Conservation (phyloP, 2,888 invertebrate genomes). For the Anaspis maculata region DNA sequence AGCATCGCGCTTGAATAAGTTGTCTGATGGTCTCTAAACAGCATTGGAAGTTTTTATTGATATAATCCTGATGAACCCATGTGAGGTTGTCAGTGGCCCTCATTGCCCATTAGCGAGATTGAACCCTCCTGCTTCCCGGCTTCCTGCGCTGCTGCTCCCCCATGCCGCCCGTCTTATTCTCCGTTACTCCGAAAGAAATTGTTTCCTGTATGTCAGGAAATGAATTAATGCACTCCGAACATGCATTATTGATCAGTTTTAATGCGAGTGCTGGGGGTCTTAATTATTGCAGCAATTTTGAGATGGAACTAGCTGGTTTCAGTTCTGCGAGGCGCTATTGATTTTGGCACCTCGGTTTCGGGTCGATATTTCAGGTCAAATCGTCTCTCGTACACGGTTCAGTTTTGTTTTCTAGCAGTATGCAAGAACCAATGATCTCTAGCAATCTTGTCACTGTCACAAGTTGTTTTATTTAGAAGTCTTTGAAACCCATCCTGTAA, state of each 20-base stretch:
- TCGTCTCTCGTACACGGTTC: too few species aligned
- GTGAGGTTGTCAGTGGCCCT: constrained; percentile 39
- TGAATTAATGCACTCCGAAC: constrained; percentile 43
- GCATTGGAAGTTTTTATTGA: constrained; percentile 33
- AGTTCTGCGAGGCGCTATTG: too few species aligned
- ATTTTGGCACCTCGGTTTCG: too few species aligned
- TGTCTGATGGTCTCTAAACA: constrained; percentile 12
- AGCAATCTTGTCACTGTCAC: too few species aligned
- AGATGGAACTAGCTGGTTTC: too few species aligned
- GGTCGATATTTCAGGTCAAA: too few species aligned
- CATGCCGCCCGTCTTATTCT: constrained; percentile 27
- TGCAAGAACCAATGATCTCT: too few species aligned
- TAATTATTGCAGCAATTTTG: too few species aligned
- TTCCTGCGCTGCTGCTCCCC: constrained; percentile 33
- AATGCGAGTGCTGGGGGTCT: constrained; percentile 49
- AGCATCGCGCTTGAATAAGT: too few species aligned
- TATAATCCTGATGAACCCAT: constrained; percentile 38
- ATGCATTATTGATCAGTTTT: constrained; percentile 42
- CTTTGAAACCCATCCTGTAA: too few species aligned
- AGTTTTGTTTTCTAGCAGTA: too few species aligned
- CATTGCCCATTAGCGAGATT: constrained; percentile 41
- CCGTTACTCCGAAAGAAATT: constrained; percentile 33
- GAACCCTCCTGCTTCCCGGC: constrained; percentile 34
- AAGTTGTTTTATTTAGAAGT: too few species aligned
- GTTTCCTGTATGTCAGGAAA: constrained; percentile 40